phyloP scores from a whole-genome alignment of 1,140 invertebrate genomes.

The Calycopis cecrops region DNA sequence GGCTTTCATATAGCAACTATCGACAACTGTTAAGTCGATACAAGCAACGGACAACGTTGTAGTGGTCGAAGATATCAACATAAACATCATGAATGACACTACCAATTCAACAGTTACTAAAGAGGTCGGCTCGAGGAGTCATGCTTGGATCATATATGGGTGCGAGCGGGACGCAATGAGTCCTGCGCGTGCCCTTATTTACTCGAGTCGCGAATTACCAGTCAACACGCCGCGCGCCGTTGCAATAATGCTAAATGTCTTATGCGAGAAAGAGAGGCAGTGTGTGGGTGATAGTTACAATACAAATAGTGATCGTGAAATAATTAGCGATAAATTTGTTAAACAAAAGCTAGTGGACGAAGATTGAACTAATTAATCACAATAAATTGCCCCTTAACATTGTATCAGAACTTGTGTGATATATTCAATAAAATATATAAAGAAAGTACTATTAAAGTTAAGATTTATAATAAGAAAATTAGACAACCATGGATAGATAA shows the following conservation, averaged over 20 bases:
- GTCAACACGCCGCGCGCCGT: conserved; percentile 26
- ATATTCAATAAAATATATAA: conserved; percentile 27
- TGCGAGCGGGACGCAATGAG: conserved; percentile 31
- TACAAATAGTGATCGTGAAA: conserved; percentile 11
- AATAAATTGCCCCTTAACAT: conserved; percentile 22
- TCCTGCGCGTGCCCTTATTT: conserved; percentile 18
- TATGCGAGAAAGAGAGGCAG: neutral
- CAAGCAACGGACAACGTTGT: conserved; percentile 19
- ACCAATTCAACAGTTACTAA: conserved; percentile 5
- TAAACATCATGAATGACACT: conserved; percentile 18
- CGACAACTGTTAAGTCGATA: conserved; percentile 14
- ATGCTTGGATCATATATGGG: conserved; percentile 34
- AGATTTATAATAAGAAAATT: conserved; percentile 16
- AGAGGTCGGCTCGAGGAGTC: conserved; percentile 17
- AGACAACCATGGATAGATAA: no score
- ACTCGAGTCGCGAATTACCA: conserved; percentile 20
- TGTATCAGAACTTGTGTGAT: conserved; percentile 18
- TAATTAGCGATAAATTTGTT: no score
- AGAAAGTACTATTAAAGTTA: conserved; percentile 11
- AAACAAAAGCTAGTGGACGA: conserved; percentile 19
- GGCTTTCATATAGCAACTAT: conserved; percentile 24
- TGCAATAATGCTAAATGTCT: conserved; percentile 14
- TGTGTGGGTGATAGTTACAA: conserved; percentile 16
- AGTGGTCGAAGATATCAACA: conserved; percentile 31
- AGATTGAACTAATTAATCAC: conserved; percentile 18